Evolutionary conservation across 1,140 invertebrate species (phyloP), one percentile per base, ranked within the genome.

Genomic region (Diabrotica undecimpunctata): DNA sequence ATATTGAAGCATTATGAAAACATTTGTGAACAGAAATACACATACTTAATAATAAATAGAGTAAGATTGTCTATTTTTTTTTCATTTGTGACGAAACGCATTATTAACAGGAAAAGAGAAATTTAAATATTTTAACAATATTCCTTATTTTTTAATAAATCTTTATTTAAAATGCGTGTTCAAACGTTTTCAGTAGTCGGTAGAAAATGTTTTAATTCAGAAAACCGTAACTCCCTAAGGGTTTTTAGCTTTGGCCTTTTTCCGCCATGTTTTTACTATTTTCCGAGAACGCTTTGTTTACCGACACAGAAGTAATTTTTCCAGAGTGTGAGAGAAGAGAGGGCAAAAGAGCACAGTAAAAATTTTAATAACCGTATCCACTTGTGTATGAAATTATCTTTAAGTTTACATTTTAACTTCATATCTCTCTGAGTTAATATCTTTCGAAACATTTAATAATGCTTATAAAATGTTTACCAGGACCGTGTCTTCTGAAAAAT

Each of bases 311-410:
- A 67, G 62, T 67, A 67, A 67, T 67, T 64, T 67, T 67, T 67
- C 66, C 41, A 46, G n/a, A 46, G 41, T 10, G 41, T 10, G n/a
- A 46, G 41, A 46, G n/a, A 25, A n/a, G n/a, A 46, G 41, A 46
- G 8, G 41, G 41, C n/a, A 64, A 62, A 60, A 64, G 64, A 62
- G 58, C 41, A 51, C 62, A 67, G 58, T 62, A 67, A 67, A 64
- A 64, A 64, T 67, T 67, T 67, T 67, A 67, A 67, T 67, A 67
- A 67, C 62, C 59, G 54, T 62, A 67, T 64, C 53, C 62, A 67
- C 66, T 67, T 67, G 62, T 59, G 62, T 67, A 64, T 64, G 62
- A 67, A 67, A 67, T 67, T 64, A 67, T 67, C 62, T 67, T 64
- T 64, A 64, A 64, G 57, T 67, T 63, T 41, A 64, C 52, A 66